Evolutionary conservation across 1,140 invertebrate genomes (phyloP), one percentile per base, ranked within the genome.

Genomic region (Hermetia illucens): DNA sequence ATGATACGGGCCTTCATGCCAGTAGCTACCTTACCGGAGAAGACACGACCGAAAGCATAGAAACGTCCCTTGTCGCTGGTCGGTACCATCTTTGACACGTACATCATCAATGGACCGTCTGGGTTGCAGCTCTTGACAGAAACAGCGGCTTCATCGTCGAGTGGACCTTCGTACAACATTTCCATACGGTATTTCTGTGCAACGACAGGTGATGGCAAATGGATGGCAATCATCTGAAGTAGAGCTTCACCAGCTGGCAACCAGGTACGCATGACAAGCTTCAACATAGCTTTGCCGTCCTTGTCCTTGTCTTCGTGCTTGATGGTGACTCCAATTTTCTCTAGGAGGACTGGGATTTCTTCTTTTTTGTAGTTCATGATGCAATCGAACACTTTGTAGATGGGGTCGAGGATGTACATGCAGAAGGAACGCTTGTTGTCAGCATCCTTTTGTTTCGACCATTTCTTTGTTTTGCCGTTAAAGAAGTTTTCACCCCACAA

Each of bases 151-250:
- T 93, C 88, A 67, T 99, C 96, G 63, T 98, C 95, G 50, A 79
- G 79, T 38, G 95, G 95, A 65, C 90, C 96, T 75, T 95, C 93
- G 61, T 93, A 98, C 62, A 98, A 71, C 85, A 98, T 88, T 71
- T 97, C 95, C 82, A 94, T 94, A 72, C 96, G 80, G 71, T 99
- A 99, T 58, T 88, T 93, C 66, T 99, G 96, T 43, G 96, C 94
- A 41, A 90, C 90, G 19, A 98, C 94, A 27, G 96, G 96, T 19
- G 95, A 98, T 44, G 96, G 96, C 56, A 99, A 70, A 63, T 99
- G 95, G 60, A 99, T 96, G 63, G 92, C 91, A 69, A 99, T 98
- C 96, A 99, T 99, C 74, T 98, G 92, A 75, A 99, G 86, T 50
- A 99, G 68, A 60, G 95, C 91, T 66, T 99, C 95, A 54, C 96